Evolutionary conservation across 2,797 vertebrate genomes (phyloP).

Genomic region (Vultur gryphus): DNA sequence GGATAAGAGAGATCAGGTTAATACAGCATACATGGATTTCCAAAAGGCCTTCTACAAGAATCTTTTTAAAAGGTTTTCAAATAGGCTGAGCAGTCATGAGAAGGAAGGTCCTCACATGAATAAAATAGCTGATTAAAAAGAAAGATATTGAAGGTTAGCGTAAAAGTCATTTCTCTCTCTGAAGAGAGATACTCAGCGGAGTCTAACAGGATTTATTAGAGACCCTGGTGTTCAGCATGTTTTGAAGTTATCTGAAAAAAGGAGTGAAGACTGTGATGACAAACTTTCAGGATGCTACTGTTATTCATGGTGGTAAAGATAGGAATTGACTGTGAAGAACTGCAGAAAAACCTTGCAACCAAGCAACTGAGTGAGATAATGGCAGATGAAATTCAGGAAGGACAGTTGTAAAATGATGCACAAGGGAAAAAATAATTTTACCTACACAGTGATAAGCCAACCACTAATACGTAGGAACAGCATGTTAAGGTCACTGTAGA

Average conservation of each 20-base stretch:
- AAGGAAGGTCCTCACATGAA: not conserved
- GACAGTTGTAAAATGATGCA: not conserved
- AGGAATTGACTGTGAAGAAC: not conserved
- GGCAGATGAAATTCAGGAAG: not conserved
- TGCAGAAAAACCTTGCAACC: not conserved
- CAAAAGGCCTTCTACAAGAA: not conserved
- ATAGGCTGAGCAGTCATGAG: not conserved
- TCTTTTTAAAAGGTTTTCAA: not conserved
- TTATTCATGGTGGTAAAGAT: not conserved
- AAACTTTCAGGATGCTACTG: not conserved
- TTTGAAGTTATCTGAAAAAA: conserved; percentile 9
- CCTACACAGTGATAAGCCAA: not conserved
- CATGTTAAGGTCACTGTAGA: not conserved
- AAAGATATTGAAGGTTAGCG: not conserved
- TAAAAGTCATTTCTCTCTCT: not conserved
- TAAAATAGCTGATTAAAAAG: not conserved
- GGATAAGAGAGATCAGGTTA: not conserved
- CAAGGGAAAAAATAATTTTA: conserved; percentile 1
- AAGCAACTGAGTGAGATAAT: conserved; percentile 2
- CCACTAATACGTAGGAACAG: not conserved
- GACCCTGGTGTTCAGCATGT: not conserved
- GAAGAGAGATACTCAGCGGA: not conserved
- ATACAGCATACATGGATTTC: not conserved
- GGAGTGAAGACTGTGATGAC: not conserved
- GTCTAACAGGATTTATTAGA: conserved; percentile 4